Base-by-base conservation (phyloP, 1,140 invertebrate species). In the Drosophila arawakana region DNA sequence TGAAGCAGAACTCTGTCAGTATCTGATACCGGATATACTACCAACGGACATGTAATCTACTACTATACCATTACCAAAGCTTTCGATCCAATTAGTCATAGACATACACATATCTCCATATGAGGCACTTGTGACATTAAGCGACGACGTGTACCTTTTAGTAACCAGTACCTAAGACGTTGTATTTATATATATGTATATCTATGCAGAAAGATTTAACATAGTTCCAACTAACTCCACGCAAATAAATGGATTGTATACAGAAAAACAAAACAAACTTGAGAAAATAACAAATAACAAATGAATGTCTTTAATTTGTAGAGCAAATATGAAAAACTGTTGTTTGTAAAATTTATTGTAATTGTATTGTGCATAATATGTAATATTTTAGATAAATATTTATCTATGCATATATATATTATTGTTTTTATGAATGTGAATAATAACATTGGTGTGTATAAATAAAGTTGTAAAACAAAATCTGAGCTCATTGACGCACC, bases 21-120 rank as follows among this genome's bases (percentile, higher is more conserved):
- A 96, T 91, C 89, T 96, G 67, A 96, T 96, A 93, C 96, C 96
- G 10, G 96, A 96, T 88, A 95, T 96, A 78, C 93, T 96, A 76
- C 96, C 96, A 55, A 94, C 93, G 21, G 94, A 95, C 92, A 95
- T 95, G 92, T 95, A 94, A 93, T 76, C 18, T 62, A 18, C n/a
- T 55, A 15, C 25, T 30, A 5, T 30, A 30, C 25, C 6, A 30
- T 30, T 3, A 30, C 25, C 7, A 34, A 55, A 21, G 18, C 18
- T 11, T 67, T 52, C 43, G 39, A 52, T 54, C 21, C 47, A 76
- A 52, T 74, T 83, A 82, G 80, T 82, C 30, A 47, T 86, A 86
- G 76, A 62, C 69, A 82, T 73, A 86, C 84, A 88, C 84, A 88
- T 86, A 86, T 88, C 82, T 83, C 69, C 59, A 50, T 68, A 52